Conservation (phyloP, 2,888 invertebrate species). For the Polyommatus icarus region DNA sequence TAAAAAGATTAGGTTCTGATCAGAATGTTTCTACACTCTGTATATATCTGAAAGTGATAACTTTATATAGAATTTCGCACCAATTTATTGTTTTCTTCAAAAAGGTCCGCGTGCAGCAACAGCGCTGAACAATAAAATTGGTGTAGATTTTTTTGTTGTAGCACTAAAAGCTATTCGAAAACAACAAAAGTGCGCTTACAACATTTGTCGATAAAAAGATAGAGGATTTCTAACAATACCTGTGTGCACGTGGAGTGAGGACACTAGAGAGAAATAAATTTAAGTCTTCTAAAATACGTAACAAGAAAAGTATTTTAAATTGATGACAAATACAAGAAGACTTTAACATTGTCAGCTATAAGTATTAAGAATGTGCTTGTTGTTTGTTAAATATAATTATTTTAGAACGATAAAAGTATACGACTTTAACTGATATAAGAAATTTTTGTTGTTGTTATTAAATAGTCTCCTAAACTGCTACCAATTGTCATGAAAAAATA, state of each 20-base stretch:
- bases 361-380: too few species aligned
- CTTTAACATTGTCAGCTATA: too few species aligned
- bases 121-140: not conserved
- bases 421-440: too few species aligned
- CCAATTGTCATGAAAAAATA: too few species aligned
- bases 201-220: conserved; percentile 12
- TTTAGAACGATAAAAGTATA: too few species aligned
- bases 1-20: too few species aligned
- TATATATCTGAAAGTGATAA: not conserved
- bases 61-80: not conserved
- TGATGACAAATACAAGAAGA: too few species aligned
- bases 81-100: not conserved
- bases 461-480: too few species aligned
- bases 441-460: too few species aligned
- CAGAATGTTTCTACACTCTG: not conserved
- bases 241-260: not conserved
- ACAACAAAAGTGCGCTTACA: conserved; percentile 4
- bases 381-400: too few species aligned
- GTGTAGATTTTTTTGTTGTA: not conserved
- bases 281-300: not conserved
- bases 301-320: not conserved
- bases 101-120: not conserved
- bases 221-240: not conserved
- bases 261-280: not conserved
- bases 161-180: conserved; percentile 7